Percentiles rank a stretch among this genome's conserved stretches.
phyloP scores from a whole-genome alignment of 1,140 invertebrate species.

The Drosophila orena region DNA sequence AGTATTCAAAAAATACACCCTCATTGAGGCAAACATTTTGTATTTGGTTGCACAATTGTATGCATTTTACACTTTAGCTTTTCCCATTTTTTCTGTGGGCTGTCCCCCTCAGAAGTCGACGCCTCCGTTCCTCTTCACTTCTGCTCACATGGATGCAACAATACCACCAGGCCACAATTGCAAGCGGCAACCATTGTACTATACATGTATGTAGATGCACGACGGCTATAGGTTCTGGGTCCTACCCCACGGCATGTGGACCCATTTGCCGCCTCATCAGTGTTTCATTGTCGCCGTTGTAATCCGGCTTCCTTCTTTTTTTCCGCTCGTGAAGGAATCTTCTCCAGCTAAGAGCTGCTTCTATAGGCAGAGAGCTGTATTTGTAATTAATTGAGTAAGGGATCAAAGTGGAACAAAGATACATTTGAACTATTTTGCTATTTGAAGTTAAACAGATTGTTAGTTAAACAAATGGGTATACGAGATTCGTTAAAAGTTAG shows the following conservation, averaged over 20 bases:
- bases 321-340: neutral
- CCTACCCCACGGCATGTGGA: constrained; percentile 26
- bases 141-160: constrained; percentile 44
- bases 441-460: too few relatives aligned
- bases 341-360: neutral
- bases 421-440: too few relatives aligned
- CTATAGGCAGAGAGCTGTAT: neutral
- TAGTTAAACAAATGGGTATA: too few relatives aligned
- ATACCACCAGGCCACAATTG: constrained; percentile 37
- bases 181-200: constrained; percentile 26
- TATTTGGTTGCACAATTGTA: constrained; percentile 47
- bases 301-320: constrained; percentile 16
- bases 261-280: constrained; percentile 23
- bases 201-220: neutral
- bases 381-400: neutral
- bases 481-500: too few relatives aligned
- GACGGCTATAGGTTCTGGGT: constrained; percentile 20
- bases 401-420: too few relatives aligned
- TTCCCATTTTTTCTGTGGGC: neutral
- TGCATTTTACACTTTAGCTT: constrained; percentile 16
- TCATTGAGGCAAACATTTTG: constrained; percentile 18
- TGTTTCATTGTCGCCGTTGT: constrained; percentile 23
- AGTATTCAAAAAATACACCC: constrained; percentile 1
- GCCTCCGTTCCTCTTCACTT: constrained; percentile 28
- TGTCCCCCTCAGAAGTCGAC: constrained; percentile 42